These are phyloP conservation scores for Thalassophryne amazonica DNA, from an alignment of 2,797 vertebrate species.

Conservation along the genomic window DNA sequence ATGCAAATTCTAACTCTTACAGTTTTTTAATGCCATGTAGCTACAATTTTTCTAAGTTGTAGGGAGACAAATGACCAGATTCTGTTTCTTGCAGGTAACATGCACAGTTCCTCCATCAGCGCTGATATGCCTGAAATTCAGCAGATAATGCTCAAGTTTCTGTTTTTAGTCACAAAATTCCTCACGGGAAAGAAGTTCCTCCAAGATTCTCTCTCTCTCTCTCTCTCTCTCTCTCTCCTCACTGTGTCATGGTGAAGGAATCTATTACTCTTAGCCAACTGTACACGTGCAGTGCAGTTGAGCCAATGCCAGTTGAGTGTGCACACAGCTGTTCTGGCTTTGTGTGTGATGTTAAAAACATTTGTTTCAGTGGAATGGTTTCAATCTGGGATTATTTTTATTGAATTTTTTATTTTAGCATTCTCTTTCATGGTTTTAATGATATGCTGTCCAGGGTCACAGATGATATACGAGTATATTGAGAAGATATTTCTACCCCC, in stretches of 20 bases:
- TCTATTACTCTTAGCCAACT: slow-evolving; percentile 46
- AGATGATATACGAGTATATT: not conserved
- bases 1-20: too few relatives aligned
- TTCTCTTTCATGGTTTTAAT: not conserved
- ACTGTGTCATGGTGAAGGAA: slow-evolving; percentile 63
- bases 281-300: slow-evolving; percentile 68
- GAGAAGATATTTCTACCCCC: not conserved
- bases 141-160: too few relatives aligned
- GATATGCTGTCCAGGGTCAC: not conserved
- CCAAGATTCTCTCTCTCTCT: slow-evolving; percentile 12
- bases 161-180: slow-evolving; percentile 2
- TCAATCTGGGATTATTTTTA: slow-evolving; percentile 1
- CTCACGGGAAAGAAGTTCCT: slow-evolving; percentile 11
- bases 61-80: too few relatives aligned
- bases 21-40: too few relatives aligned
- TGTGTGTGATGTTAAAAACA: slow-evolving; percentile 2
- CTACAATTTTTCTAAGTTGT: too few relatives aligned
- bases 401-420: slow-evolving; percentile 16
- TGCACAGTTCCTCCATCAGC: too few relatives aligned
- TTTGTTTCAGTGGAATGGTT: slow-evolving; percentile 20
- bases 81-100: too few relatives aligned
- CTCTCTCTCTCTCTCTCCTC: slow-evolving; percentile 21
- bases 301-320: slow-evolving; percentile 27
- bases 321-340: slow-evolving; percentile 7
- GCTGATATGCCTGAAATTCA: too few relatives aligned